Conservation (phyloP, 2,797 vertebrate species). For the Pantherophis alleghaniensis region DNA sequence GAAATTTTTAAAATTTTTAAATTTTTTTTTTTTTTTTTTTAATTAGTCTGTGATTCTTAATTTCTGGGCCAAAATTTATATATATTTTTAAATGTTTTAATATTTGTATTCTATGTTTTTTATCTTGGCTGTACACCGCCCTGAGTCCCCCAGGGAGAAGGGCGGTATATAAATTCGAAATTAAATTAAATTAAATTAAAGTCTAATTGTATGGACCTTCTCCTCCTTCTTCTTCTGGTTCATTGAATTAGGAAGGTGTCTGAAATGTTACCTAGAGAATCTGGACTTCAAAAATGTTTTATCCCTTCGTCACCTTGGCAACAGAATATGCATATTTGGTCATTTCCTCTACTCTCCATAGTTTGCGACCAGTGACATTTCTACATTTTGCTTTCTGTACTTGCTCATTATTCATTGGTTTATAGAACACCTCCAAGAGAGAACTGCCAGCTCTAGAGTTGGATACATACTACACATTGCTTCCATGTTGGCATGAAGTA, state of each 20-base stretch:
- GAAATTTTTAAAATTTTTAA: too few species aligned
- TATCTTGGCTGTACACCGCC: too few species aligned
- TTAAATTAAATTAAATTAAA: too few species aligned
- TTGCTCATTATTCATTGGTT: background rate
- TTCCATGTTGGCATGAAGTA: background rate
- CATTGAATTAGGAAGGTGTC: background rate
- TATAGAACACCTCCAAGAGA: background rate
- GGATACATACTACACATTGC: background rate
- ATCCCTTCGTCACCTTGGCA: background rate
- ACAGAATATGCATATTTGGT: background rate
- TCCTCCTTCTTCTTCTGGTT: background rate
- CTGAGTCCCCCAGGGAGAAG: too few species aligned
- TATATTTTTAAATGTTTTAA: too few species aligned
- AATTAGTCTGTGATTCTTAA: too few species aligned
- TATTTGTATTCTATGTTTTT: too few species aligned
- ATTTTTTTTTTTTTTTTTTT: too few species aligned
- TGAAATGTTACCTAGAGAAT: background rate
- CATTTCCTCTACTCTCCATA: background rate
- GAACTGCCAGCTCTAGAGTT: background rate
- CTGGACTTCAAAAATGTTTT: background rate
- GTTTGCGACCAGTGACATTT: background rate
- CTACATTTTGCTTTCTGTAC: background rate
- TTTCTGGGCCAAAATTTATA: too few species aligned
- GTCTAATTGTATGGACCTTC: background rate
- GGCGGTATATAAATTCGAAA: too few species aligned